Evolutionary conservation across 2,888 invertebrate species (phyloP).

Genomic region (Drosophila ustulata): DNA sequence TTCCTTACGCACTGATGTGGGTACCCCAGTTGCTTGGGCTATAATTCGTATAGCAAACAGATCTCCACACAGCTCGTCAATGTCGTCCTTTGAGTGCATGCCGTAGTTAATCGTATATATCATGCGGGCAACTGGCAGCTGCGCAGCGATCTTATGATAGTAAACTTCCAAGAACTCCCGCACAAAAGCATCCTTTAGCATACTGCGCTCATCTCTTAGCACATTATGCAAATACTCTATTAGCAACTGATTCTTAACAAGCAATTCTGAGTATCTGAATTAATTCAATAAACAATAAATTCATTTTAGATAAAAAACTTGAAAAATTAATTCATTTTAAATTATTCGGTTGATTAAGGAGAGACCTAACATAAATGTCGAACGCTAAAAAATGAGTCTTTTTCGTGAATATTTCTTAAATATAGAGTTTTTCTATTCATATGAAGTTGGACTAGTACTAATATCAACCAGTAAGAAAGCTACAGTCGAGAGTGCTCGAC

Average conservation of each 20-base stretch:
- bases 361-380: no score
- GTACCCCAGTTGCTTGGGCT: conserved; percentile 84
- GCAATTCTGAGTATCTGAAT: conserved; percentile 90
- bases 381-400: no score
- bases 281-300: neutral
- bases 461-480: no score
- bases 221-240: conserved; percentile 96
- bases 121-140: conserved; percentile 84
- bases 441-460: no score
- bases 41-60: conserved; percentile 85
- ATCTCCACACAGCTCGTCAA: conserved; percentile 85
- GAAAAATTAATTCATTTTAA: no score
- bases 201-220: conserved; percentile 93
- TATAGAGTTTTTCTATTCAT: no score
- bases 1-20: conserved; percentile 84
- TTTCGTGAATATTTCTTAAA: no score
- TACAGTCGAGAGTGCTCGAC: no score
- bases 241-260: conserved; percentile 93
- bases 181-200: conserved; percentile 93
- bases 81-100: conserved; percentile 84
- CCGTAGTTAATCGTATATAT: conserved; percentile 85
- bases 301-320: no score
- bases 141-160: conserved; percentile 90
- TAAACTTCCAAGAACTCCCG: conserved; percentile 95
- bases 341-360: no score